Conservation (phyloP, 2,797 vertebrate species). For the Tenualosa thibaudeaui region DNA sequence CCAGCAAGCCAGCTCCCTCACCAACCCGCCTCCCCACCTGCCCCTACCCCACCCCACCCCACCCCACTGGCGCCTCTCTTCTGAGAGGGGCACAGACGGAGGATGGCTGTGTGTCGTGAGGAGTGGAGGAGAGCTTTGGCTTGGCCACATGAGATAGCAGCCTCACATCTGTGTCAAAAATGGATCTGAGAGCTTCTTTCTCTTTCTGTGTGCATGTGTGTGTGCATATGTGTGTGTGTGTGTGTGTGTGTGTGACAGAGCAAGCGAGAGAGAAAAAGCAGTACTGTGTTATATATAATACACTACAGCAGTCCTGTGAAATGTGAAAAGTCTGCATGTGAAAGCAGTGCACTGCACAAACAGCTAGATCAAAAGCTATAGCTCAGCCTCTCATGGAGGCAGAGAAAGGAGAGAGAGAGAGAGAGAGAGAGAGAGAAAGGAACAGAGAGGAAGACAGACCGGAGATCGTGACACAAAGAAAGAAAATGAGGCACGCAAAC, state of each 20-base stretch:
- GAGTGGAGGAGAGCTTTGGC: background rate
- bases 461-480: conserved; percentile 14
- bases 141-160: conserved; percentile 17
- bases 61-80: background rate
- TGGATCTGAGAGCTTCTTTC: background rate
- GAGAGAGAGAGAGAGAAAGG: conserved; percentile 51
- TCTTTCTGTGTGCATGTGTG: background rate
- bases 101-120: background rate
- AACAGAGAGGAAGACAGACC: conserved; percentile 51
- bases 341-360: background rate
- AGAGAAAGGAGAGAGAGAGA: conserved; percentile 45
- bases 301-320: background rate
- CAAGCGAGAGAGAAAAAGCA: conserved; percentile 15
- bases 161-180: conserved; percentile 22
- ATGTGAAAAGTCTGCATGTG: conserved; percentile 15
- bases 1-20: background rate
- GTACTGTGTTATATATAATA: conserved; percentile 8
- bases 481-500: conserved; percentile 15
- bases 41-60: too few relatives aligned
- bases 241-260: conserved; percentile 24
- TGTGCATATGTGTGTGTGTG: conserved; percentile 4
- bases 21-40: too few relatives aligned
- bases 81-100: conserved; percentile 27
- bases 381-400: conserved; percentile 23
- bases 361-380: conserved; percentile 7